Evolutionary conservation across 2,113 vertebrate genomes (phyloP), one percentile per base, ranked within the genome.

Genomic region (Camelus bactrianus): DNA sequence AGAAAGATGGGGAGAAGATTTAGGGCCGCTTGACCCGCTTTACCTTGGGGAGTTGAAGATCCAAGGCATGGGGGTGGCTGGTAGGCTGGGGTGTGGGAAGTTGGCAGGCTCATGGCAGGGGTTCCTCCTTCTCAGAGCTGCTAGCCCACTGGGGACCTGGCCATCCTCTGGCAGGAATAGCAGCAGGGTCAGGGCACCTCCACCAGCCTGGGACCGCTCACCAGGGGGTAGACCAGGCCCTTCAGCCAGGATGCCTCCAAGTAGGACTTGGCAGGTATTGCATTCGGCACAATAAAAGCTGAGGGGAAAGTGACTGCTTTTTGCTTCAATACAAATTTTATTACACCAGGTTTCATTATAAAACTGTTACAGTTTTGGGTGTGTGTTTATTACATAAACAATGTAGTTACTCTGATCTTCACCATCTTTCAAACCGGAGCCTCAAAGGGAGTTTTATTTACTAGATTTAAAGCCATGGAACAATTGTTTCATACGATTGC

Each of bases 401-500:
- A 81, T 83, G 42, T 76, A 94, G 82, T 96, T 94, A 76, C 93
- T 97, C 75, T 93, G 95, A 93, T 96, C 93, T 97, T 94, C 82
- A 94, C 69, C 91, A 96, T 97, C 97, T 95, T 96, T 97, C 91
- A 97, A 95, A 86, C 82, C 52, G 4, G 77, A 94, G 73, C 95
- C 89, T 97, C 93, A 86, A 77, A 93, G 94, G 89, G 91, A 93
- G 58, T 96, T 97, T 96, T 96, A 89, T 97, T 96, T 94, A 92
- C 73, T 89, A 93, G 91, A 96, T 96, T 96, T 97, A 98, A 97
- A 97, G 89, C 89, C 70, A 24, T 46, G 48, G 79, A 96, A 94
- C 89, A 93, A 58, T 96, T 91, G 91, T 97, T 97, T 94, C 65
- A 38, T 79, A 83, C 10, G n/a, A 97, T 93, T 95, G 73, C 94